Percentiles rank a stretch among this genome's conserved stretches.
phyloP scores from a whole-genome alignment of 2,888 invertebrate genomes.

The Thymelicus acteon region DNA sequence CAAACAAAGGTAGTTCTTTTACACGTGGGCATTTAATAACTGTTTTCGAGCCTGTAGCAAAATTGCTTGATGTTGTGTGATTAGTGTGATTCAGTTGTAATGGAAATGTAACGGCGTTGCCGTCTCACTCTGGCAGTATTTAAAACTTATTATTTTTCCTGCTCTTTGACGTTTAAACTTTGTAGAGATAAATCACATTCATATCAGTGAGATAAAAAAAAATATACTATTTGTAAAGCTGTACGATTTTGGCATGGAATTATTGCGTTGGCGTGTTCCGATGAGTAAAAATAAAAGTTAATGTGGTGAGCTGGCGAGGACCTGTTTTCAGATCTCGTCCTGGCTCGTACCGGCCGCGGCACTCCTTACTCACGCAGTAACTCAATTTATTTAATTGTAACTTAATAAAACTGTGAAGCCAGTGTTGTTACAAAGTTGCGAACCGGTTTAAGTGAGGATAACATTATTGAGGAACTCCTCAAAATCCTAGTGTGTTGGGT shows the following conservation, averaged over 20 bases:
- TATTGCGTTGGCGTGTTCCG: slow-evolving; percentile 41
- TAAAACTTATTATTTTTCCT: slow-evolving; percentile 10
- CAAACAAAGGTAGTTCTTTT: too few relatives aligned
- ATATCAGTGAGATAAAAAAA: slow-evolving; percentile 9
- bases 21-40: too few relatives aligned
- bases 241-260: slow-evolving; percentile 42
- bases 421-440: background rate
- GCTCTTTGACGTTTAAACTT: slow-evolving; percentile 15
- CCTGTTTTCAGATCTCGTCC: slow-evolving; percentile 54
- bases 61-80: too few relatives aligned
- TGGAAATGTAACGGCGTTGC: slow-evolving; percentile 6
- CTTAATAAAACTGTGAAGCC: slow-evolving; percentile 8
- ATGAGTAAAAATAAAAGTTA: slow-evolving; percentile 62
- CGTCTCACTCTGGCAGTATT: background rate
- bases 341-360: slow-evolving; percentile 22
- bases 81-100: background rate
- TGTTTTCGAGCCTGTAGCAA: too few relatives aligned
- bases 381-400: slow-evolving; percentile 32
- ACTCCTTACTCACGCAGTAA: slow-evolving; percentile 38
- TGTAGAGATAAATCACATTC: background rate
- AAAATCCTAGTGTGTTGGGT: background rate
- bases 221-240: slow-evolving; percentile 17
- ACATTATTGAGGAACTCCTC: slow-evolving; percentile 1
- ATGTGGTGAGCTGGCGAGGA: slow-evolving; percentile 55
- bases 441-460: background rate